Evolutionary conservation across 2,797 vertebrate genomes (phyloP), one percentile per base, ranked within the genome.

Genomic region (Aplochiton taeniatus): DNA sequence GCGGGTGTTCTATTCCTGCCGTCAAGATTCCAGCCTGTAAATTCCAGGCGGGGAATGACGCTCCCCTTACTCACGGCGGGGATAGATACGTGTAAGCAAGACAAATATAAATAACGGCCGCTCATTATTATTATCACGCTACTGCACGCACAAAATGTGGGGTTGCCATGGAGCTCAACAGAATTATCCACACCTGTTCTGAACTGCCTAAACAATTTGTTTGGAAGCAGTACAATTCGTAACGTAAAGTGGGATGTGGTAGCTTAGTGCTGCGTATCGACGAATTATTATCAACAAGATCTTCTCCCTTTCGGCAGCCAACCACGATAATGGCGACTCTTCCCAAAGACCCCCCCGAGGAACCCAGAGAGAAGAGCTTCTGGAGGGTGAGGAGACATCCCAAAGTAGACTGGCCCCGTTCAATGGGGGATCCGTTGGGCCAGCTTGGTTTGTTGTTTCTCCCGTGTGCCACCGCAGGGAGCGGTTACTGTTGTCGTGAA

Each of bases 1-100:
- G 89, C 85, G 90, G 90, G 88, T 88, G 87, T 85, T 91, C 91
- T 90, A 85, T 90, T 90, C 87, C 88, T 87, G 86, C 87, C 73
- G 75, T 69, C 80, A 81, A 82, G 87, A 86, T n/a, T 87, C 84
- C 86, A 85, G 58, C 11, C 19, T 67, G 49, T 45, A 31, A 67
- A 60, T 67, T 58, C 65, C 57, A 53, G 18, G 11, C 47, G 18
- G 74, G 80, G 77, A 75, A 70, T 41, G 62, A 68, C 85, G 72
- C 82, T 81, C 85, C 82, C 78, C 74, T 82, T 59, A 80, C 78
- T 75, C 79, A 72, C 45, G 16, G n/a, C 41, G 72, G 17, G 48
- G 16, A 20, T 58, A 11, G 58, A 50, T 13, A 49, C 51, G 68
- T 75, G 67, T 48, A 55, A 53, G 72, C 67, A 50, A 63, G 72